Evolutionary conservation across 2,888 invertebrate genomes (phyloP), one percentile per base, ranked within the genome.

Genomic region (Anoplius nigerrimus): DNA sequence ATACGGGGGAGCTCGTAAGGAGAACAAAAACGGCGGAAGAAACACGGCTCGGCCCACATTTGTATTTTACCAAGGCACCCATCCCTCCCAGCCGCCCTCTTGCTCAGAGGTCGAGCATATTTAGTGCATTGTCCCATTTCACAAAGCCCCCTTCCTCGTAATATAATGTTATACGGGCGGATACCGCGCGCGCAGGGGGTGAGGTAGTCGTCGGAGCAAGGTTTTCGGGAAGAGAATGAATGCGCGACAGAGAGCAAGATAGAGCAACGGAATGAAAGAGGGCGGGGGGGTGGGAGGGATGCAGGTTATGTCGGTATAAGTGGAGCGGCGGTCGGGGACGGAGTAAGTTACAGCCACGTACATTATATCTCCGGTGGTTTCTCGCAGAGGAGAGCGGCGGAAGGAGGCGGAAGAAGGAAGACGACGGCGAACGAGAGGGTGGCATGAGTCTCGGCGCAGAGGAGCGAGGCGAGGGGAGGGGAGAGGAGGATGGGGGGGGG

Each of bases 41-140:
- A 73, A 69, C 71, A 72, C 62, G 62, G 67, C 59, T 61, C 60
- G 60, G 69, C 68, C 65, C 61, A 72, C 74, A 76, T 81, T 79
- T 75, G 75, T 76, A 75, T 71, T 76, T 69, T n/a, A 54, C 51
- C 20, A 48, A 48, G 54, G 51, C 67, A 34, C 18, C 56, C 48
- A 16, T 18, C 48, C 48, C 48, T 48, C 48, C n/a, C n/a, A 2
- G 16, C 18, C 48, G 18, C 18, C 60, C 46, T 34, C 58, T 43
- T 45, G 54, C 43, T 16, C 72, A 66, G 70, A 67, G 62, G 60
- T 55, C 54, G 65, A 74, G 78, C 82, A 82, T 82, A 81, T 85
- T 84, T 82, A 82, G 81, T 80, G 71, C 79, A 81, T 81, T 81
- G 81, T 84, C 77, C 81, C 75, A 79, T 85, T 84, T 82, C 71